A percentile compares a stretch with the other conserved stretches of the same genome.
Evolutionary conservation across 2,113 vertebrate species (phyloP).

Genomic region (Mellivora capensis): DNA sequence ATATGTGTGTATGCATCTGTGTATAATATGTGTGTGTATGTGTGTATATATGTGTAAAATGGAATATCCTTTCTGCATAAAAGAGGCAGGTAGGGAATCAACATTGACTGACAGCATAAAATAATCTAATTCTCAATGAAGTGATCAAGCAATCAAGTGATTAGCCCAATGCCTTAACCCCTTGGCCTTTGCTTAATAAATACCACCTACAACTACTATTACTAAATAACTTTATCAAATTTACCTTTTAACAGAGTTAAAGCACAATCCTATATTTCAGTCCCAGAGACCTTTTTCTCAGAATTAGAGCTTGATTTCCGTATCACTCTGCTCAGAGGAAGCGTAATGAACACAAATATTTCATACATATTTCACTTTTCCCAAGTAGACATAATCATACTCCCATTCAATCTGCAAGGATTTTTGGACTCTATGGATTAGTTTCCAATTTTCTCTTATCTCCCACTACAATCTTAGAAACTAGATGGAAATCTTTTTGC

Average conservation of each 20-base stretch:
- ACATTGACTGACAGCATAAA: neutral
- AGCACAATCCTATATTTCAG: conserved; percentile 13
- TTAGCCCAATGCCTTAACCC: neutral
- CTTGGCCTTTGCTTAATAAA: neutral
- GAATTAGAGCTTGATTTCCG: conserved; percentile 8
- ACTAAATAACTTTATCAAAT: conserved; percentile 16
- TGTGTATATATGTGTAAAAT: neutral
- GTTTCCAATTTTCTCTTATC: conserved; percentile 36
- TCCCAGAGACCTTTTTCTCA: conserved; percentile 29
- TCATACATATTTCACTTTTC: conserved; percentile 27
- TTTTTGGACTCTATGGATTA: conserved; percentile 41
- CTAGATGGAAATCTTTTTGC: conserved; percentile 46
- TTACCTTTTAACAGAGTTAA: neutral
- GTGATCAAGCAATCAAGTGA: neutral
- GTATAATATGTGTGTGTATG: neutral
- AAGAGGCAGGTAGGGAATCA: neutral
- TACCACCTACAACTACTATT: neutral
- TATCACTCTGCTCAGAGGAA: conserved; percentile 40
- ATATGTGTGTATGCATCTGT: neutral
- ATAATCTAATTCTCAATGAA: conserved; percentile 26
- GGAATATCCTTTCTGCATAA: neutral
- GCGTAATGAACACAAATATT: conserved; percentile 52
- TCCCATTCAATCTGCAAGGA: conserved; percentile 7
- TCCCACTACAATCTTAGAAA: conserved; percentile 49
- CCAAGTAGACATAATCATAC: conserved; percentile 44